phyloP scores from a whole-genome alignment of 2,797 vertebrate species.

The Sebastes hubbsi region DNA sequence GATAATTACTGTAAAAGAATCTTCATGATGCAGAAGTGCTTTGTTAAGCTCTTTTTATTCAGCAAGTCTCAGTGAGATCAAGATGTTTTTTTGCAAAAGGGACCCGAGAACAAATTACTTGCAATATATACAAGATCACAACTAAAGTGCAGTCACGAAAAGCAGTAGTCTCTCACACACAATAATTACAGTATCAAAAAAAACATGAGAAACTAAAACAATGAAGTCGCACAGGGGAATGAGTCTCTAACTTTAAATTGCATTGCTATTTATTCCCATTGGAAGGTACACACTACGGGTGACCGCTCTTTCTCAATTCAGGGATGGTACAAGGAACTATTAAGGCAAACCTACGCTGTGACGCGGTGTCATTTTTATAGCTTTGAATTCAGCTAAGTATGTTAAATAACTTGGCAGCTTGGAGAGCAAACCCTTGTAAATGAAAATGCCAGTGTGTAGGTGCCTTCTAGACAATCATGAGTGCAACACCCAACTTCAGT shows the following conservation, averaged over 20 bases:
- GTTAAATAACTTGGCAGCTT: neutral
- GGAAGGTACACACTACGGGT: neutral
- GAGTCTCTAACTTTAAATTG: neutral
- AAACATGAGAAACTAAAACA: neutral
- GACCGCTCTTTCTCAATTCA: neutral
- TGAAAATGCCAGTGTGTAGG: neutral
- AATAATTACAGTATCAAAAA: neutral
- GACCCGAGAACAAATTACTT: neutral
- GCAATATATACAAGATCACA: neutral
- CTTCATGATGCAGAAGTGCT: neutral
- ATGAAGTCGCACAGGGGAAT: neutral
- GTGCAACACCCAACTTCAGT: neutral
- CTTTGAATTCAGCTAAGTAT: conserved; percentile 8
- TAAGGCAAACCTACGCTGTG: neutral
- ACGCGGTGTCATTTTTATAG: neutral
- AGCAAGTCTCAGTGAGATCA: neutral
- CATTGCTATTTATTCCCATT: neutral
- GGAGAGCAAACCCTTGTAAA: neutral
- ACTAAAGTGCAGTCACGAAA: neutral
- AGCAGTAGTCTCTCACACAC: neutral
- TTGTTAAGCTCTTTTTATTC: neutral
- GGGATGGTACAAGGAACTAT: neutral
- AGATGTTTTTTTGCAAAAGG: neutral
- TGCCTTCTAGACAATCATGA: conserved; percentile 2
- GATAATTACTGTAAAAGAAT: neutral